Evolutionary conservation across 64 coral and sea anemone species (phyloP), one percentile per base, ranked within the genome.

Genomic region (Acropora tenuis): DNA sequence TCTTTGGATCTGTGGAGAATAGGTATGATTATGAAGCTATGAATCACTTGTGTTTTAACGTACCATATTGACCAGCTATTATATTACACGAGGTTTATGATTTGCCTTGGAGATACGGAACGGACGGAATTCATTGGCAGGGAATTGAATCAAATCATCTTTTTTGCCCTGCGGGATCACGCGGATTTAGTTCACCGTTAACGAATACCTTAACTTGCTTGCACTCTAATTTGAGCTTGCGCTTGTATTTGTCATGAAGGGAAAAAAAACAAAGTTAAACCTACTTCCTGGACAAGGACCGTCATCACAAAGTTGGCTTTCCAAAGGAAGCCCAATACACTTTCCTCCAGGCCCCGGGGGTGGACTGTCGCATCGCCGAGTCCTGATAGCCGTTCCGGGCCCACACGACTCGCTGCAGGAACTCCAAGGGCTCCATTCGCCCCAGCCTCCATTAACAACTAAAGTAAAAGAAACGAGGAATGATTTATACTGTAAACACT

Each of bases 371-470:
- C 90, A 92, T 50, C 61, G 49, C 8, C 91, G 58, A 4, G 72
- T 87, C 58, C 74, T 77, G 52, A 67, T 65, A 0, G 6, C 52
- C 7, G 42, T 87, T 6, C 90, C 90, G 67, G 79, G 74, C n/a
- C 83, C 83, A 72, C 90, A 92, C 4, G 83, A 80, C 47, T 44
- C 53, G 13, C 79, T 92, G 41, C 90, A 92, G 5, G 76, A 50
- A 4, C 69, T 53, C 74, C 76, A 86, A 0, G 41, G 5, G 15
- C 68, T 84, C 90, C 90, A 92, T 12, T 44, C 20, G 12, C 47
- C 69, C 82, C 83, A 92, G 3, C 60, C 83, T 11, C 91, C 83
- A 58, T 80, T 42, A 6, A 79, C 50, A 60, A 53, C 78, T 79
- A 5, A 0, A 57, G n/a, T 11, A 6, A 60, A 16, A 78, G 18